Conservation (phyloP, 2,113 vertebrate genomes). For the Protomyctophum bolini region DNA sequence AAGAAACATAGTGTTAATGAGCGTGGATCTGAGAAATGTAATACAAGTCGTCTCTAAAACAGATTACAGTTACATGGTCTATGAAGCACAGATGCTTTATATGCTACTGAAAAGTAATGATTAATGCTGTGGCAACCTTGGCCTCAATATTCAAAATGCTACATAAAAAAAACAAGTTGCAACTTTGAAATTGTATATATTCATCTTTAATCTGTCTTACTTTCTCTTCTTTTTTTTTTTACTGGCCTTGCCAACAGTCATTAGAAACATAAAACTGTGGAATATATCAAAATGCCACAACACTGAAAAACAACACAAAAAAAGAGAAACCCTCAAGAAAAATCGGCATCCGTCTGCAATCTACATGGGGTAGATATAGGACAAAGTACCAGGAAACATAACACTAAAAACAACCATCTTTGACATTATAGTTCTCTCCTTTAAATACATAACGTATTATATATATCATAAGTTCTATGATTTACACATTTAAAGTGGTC, state of each 20-base stretch:
- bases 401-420: conserved; percentile 78
- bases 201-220: conserved; percentile 30
- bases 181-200: conserved; percentile 52
- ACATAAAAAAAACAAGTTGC: too few relatives aligned
- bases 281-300: conserved; percentile 52
- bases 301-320: conserved; percentile 38
- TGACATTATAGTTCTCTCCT: conserved; percentile 66
- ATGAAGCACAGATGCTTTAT: conserved; percentile 58
- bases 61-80: conserved; percentile 54
- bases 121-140: conserved; percentile 54
- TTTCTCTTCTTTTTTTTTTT: conserved; percentile 17
- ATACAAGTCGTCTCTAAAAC: conserved; percentile 51
- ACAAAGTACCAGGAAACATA: conserved; percentile 90
- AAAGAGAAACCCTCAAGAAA: conserved; percentile 63
- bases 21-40: conserved; percentile 48
- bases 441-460: conserved; percentile 79
- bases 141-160: too few relatives aligned
- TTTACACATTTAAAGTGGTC: conserved; percentile 65
- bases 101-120: conserved; percentile 59
- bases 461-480: conserved; percentile 62
- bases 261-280: conserved; percentile 57
- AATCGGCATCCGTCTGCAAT: conserved; percentile 59
- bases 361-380: conserved; percentile 75
- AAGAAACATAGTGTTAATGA: conserved; percentile 58
- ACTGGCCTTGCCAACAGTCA: conserved; percentile 74